phyloP scores from a whole-genome alignment of 2,797 vertebrate species.

The Tokudaia muenninki region DNA sequence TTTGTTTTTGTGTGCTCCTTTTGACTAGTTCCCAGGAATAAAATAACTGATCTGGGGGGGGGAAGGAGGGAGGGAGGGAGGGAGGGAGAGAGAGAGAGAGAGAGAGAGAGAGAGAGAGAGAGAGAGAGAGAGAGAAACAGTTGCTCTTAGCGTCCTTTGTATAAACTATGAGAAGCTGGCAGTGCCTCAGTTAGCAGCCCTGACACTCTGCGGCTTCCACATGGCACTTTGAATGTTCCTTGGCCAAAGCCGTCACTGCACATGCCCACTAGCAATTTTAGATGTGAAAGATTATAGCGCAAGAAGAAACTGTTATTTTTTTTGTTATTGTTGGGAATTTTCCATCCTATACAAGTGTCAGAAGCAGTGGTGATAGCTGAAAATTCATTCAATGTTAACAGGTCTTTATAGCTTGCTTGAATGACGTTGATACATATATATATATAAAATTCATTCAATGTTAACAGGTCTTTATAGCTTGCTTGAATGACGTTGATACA shows the following conservation, averaged over 20 bases:
- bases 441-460: not conserved
- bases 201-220: not conserved
- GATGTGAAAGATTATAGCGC: not conserved
- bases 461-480: not conserved
- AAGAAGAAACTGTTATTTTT: constrained; percentile 52
- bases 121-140: not conserved
- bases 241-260: constrained; percentile 39
- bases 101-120: too few species aligned
- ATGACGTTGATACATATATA: not conserved
- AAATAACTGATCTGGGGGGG: constrained; percentile 49
- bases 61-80: too few species aligned
- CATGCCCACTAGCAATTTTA: constrained; percentile 44
- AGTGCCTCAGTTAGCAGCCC: constrained; percentile 32
- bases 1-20: constrained; percentile 63
- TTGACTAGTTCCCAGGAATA: constrained; percentile 70
- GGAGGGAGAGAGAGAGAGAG: too few species aligned
- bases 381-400: not conserved
- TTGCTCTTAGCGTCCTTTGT: constrained; percentile 53
- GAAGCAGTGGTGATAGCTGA: constrained; percentile 39
- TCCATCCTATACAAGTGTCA: not conserved
- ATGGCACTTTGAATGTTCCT: constrained; percentile 4
- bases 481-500: constrained; percentile 37
- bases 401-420: not conserved
- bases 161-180: constrained; percentile 38
- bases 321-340: not conserved